Evolutionary conservation across 2,113 vertebrate genomes (phyloP), one percentile per base, ranked within the genome.

Genomic region (Mus spicilegus): DNA sequence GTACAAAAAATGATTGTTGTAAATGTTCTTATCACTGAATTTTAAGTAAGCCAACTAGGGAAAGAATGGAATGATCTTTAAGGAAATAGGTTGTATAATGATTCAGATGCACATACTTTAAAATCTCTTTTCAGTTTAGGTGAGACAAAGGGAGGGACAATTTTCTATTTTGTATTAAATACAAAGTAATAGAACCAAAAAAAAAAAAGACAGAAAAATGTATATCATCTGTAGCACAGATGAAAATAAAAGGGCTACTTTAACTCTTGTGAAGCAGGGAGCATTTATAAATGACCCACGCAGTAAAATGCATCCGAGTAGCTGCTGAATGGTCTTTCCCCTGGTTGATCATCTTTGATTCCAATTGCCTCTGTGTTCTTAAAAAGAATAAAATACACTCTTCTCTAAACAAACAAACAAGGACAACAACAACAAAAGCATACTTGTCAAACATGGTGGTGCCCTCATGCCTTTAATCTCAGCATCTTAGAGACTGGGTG

Each of bases 1-100:
- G 46, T 78, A 84, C 14, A 80, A 39, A 93, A 96, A 75, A 76
- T 42, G 75, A 86, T 10, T 92, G 42, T 72, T 95, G 49, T 56
- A 13, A 91, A 87, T 87, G 20, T 58, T 90, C n/a, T 95, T 26
- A 22, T 26, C 36, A 46, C 30, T 89, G 91, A 75, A 75, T 93
- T 95, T 90, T 84, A 89, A 93, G 63, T 90, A 82, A 89, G 67
- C 69, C 54, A 96, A 96, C 93, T 2, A 93, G 54, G 76, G 86
- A 92, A 65, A 87, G 12, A 69, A 92, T 22, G 4, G 11, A 56
- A 87, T 51, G 85, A 63, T 65, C 28, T 84, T 95, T 89, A 97
- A 95, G 85, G 58, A 42, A 90, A 42, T 39, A 92, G 46, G 49
- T 19, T 87, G 54, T 33, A 63, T 87, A 96, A 65, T 91, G 94